These are phyloP conservation scores for Mongoloraphidia duomilia DNA, from an alignment of 2,888 invertebrate genomes.

Conservation along the genomic window DNA sequence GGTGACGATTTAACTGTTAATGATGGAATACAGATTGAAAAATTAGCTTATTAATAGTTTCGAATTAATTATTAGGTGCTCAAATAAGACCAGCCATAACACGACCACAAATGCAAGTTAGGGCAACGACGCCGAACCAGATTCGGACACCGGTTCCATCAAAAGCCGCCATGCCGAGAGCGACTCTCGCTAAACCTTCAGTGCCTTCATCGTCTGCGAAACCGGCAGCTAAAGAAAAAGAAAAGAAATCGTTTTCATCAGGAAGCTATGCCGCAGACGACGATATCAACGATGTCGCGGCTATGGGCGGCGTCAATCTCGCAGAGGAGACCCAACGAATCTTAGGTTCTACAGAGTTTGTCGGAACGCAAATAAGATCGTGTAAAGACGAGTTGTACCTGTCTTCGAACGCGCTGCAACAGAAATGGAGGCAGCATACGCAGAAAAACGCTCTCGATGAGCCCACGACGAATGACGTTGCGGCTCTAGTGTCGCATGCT, in stretches of 20 bases:
- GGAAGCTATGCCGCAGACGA: conserved; percentile 54
- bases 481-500: conserved; percentile 82
- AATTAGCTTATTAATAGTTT: too few relatives aligned
- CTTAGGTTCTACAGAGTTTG: conserved; percentile 64
- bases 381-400: conserved; percentile 89
- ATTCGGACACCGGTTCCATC: conserved; percentile 23
- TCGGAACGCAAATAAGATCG: conserved; percentile 65
- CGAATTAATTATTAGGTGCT: neutral
- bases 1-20: too few relatives aligned
- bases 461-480: conserved; percentile 64
- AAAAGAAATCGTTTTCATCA: conserved; percentile 50
- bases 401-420: conserved; percentile 59
- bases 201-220: conserved; percentile 37
- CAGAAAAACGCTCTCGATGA: conserved; percentile 70
- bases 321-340: conserved; percentile 93
- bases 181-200: conserved; percentile 36
- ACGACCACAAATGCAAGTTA: conserved; percentile 24
- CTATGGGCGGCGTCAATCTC: conserved; percentile 97
- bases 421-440: conserved; percentile 61
- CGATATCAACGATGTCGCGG: conserved; percentile 96
- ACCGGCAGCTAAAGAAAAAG: conserved; percentile 59
- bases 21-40: too few relatives aligned
- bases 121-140: conserved; percentile 32
- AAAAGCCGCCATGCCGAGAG: conserved; percentile 24
- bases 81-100: conserved; percentile 22